These are phyloP conservation scores for Vanessa atalanta DNA, from an alignment of 1,140 invertebrate genomes.

Conservation along the genomic window DNA sequence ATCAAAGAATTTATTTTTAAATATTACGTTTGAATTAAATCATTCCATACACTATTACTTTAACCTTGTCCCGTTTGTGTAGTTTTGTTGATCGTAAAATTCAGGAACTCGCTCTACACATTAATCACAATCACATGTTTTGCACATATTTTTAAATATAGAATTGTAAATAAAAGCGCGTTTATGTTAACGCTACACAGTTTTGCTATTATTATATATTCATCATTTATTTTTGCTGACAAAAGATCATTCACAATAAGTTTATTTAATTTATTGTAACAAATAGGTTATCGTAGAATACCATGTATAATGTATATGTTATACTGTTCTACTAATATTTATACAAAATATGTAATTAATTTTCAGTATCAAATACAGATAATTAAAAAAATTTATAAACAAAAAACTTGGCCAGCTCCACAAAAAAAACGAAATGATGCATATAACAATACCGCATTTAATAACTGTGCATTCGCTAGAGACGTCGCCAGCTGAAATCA, in stretches of 20 bases:
- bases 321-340: too few species aligned
- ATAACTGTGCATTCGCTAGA: background rate
- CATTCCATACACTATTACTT: conserved; percentile 16
- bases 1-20: background rate
- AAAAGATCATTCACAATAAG: too few species aligned
- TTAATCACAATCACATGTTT: conserved; percentile 10
- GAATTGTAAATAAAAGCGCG: background rate
- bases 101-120: conserved; percentile 36
- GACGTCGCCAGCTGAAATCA: conserved; percentile 22
- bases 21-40: conserved; percentile 7
- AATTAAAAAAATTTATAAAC: too few species aligned
- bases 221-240: background rate
- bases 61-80: conserved; percentile 39
- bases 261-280: too few species aligned
- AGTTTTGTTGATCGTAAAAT: conserved; percentile 40
- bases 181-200: background rate
- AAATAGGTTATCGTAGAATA: too few species aligned
- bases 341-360: background rate
- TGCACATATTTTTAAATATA: conserved; percentile 10
- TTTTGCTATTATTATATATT: background rate
- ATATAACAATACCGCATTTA: background rate
- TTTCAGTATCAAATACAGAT: too few species aligned
- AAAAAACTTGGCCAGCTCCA: too few species aligned
- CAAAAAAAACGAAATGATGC: background rate
- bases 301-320: too few species aligned